Percentiles rank a stretch among this genome's conserved stretches.
Evolutionary conservation across 2,797 vertebrate genomes (phyloP).

Genomic region (Lutjanus argentimaculatus): DNA sequence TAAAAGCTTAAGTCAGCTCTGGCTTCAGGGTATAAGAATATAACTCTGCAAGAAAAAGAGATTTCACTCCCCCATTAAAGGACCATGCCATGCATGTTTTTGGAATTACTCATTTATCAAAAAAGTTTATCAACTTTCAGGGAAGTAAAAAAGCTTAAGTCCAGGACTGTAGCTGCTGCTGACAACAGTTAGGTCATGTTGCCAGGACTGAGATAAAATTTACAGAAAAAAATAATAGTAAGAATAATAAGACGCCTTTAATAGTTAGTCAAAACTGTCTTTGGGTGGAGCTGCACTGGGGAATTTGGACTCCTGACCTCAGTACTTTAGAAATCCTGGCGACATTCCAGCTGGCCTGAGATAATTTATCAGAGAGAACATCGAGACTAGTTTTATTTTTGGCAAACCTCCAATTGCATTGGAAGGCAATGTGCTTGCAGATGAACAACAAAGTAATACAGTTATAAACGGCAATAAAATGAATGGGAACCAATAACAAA

Average conservation of each 20-base stretch:
- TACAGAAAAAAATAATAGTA: background rate
- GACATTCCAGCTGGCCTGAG: background rate
- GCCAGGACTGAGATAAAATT: background rate
- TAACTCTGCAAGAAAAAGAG: background rate
- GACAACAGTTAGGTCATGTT: background rate
- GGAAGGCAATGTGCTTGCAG: background rate
- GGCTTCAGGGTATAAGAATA: background rate
- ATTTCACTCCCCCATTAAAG: background rate
- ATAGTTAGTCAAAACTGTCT: background rate
- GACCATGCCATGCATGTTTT: background rate
- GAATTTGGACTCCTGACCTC: conserved; percentile 11
- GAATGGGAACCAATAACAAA: background rate
- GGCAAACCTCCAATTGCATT: background rate
- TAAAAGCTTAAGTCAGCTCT: conserved; percentile 1
- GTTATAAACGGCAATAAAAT: background rate
- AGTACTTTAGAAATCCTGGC: background rate
- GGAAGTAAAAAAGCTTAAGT: background rate
- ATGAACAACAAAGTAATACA: background rate
- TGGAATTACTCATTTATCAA: background rate
- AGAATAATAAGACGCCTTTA: background rate
- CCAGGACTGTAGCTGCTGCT: background rate
- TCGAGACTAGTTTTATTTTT: background rate
- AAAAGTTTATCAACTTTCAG: background rate
- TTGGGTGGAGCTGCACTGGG: background rate
- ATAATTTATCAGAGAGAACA: background rate